Conservation (phyloP, 2,888 invertebrate species). For the Mythimna lalbum region DNA sequence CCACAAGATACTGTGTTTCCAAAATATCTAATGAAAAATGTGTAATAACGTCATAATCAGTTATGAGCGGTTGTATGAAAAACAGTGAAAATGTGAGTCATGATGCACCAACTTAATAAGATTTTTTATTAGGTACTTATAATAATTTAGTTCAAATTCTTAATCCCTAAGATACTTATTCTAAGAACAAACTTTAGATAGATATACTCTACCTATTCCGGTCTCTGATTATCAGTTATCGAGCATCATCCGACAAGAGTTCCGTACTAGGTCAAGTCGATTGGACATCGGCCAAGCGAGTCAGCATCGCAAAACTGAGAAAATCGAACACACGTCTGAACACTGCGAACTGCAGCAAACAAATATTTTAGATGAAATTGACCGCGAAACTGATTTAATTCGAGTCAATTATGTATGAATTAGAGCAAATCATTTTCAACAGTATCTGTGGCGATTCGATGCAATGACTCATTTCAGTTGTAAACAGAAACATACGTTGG, state of each 20-base stretch:
- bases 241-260: slow-evolving; percentile 49
- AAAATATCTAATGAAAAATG: no score
- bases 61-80: no score
- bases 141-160: no score
- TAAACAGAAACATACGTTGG: slow-evolving; percentile 48
- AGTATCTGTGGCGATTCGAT: slow-evolving; percentile 45
- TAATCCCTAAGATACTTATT: no score
- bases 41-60: no score
- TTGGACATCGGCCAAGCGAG: slow-evolving; percentile 57
- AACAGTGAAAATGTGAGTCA: no score
- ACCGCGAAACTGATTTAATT: slow-evolving; percentile 39
- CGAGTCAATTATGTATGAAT: slow-evolving; percentile 47
- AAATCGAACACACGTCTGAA: slow-evolving; percentile 25
- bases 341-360: slow-evolving; percentile 18
- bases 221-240: slow-evolving; percentile 34
- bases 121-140: no score
- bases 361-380: slow-evolving; percentile 38
- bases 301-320: slow-evolving; percentile 23
- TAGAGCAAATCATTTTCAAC: slow-evolving; percentile 50
- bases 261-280: slow-evolving; percentile 57
- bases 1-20: no score
- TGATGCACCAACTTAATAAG: no score
- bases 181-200: no score
- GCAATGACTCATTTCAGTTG: slow-evolving; percentile 59
- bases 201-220: no score